A percentile compares a stretch with the other conserved stretches of the same genome.
Evolutionary conservation across 1,140 invertebrate species (phyloP).

Genomic region (Drosophila ohnishii): DNA sequence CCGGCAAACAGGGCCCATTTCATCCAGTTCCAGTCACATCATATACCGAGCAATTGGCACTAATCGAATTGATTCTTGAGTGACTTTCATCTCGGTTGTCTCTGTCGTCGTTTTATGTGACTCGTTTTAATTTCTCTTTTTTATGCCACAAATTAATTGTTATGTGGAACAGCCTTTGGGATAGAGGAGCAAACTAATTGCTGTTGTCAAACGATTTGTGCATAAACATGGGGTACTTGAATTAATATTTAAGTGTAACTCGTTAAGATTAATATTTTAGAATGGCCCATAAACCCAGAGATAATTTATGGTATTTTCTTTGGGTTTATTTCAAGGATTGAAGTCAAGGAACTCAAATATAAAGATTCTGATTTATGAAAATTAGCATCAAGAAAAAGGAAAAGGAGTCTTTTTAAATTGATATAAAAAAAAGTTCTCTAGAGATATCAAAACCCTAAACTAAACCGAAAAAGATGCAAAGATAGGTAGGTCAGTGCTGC

Average conservation of each 20-base stretch:
- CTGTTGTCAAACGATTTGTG: slow-evolving; percentile 23
- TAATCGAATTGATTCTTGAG: slow-evolving; percentile 50
- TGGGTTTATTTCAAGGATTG: not conserved
- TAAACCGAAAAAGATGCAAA: not conserved
- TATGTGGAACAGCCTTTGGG: slow-evolving; percentile 7
- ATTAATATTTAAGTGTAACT: slow-evolving; percentile 19
- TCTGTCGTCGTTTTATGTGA: slow-evolving; percentile 1
- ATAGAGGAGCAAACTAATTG: slow-evolving; percentile 34
- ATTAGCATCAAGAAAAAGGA: not conserved
- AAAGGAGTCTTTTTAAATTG: not conserved
- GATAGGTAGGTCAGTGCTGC: slow-evolving; percentile 14
- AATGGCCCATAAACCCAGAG: not conserved
- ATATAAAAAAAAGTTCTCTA: no score
- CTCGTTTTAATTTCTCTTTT: slow-evolving; percentile 13
- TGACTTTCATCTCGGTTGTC: slow-evolving; percentile 12
- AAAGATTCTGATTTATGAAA: not conserved
- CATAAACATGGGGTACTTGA: slow-evolving; percentile 25
- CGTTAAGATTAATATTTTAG: slow-evolving; percentile 19
- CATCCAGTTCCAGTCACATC: slow-evolving; percentile 24
- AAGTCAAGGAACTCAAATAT: not conserved
- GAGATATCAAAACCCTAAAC: no score
- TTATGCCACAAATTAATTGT: slow-evolving; percentile 27
- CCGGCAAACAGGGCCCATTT: slow-evolving; percentile 33
- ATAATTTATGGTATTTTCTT: slow-evolving; percentile 1
- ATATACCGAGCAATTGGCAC: slow-evolving; percentile 26